Base-by-base conservation (phyloP, 2,113 vertebrate species). In the Gyps fulvus region DNA sequence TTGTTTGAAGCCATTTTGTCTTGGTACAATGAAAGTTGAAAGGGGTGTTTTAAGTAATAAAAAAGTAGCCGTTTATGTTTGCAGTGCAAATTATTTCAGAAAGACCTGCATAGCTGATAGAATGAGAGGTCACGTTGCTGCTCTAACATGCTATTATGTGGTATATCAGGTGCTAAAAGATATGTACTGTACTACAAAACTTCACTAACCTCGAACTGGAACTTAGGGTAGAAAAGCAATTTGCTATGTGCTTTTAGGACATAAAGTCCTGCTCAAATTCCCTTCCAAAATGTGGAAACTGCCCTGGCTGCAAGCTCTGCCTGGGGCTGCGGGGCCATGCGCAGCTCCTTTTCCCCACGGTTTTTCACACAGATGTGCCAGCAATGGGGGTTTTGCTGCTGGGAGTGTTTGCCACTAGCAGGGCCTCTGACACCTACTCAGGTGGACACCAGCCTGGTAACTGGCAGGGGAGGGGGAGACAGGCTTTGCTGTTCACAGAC, bases 1-100 rank as follows among this genome's bases (percentile, higher is more conserved):
- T 87, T 89, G 38, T 83, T 93, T 81, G 69, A 96, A 97, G 57
- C 45, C 67, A 65, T 90, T 96, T 94, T 95, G 26, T 88, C 78
- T 86, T 90, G 50, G 20, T 82, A 91, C 91, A 94, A 92, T 63
- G 79, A 91, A 96, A 94, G 63, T 73, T 70, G 69, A 78, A 94
- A 85, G 42, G 66, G 5, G 11, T 65, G 50, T 76, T 95, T 88
- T 43, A 89, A 88, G 62, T 38, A 89, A 70, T 45, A 85, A 77
- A 76, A 67, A 61, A 27, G 17, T n/a, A 73, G 38, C 70, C 58
- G 32, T 45, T 79, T 58, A 43, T 57, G 42, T 87, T 85, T 70
- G n/a, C 32, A 42, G 14, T 62, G 36, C 52, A 85, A 36, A 61
- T 82, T 66, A 47, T 81, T 94, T 84, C 57, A 63, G 66, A 58